A percentile compares a stretch with the other conserved stretches of the same genome.
Conservation (phyloP, 2,888 invertebrate genomes). For the Platycheirus albimanus region DNA sequence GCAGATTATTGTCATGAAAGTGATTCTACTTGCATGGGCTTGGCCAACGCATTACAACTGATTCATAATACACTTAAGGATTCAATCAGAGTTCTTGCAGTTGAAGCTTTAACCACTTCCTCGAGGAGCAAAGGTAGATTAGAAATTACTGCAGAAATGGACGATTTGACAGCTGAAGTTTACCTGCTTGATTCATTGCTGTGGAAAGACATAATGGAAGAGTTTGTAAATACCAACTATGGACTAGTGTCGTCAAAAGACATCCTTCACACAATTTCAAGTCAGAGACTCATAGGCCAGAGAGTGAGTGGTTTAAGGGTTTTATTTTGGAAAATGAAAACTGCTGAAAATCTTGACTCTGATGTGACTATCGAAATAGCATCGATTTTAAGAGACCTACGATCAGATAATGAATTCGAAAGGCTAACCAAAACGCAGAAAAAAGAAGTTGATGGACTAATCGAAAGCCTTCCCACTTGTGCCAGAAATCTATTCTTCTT, state of each 20-base stretch:
- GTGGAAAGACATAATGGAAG: not conserved
- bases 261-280: not conserved
- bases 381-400: not conserved
- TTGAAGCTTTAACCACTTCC: not conserved
- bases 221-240: not conserved
- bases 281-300: constrained; percentile 11
- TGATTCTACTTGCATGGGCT: too few relatives aligned
- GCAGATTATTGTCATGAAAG: too few relatives aligned
- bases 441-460: not conserved
- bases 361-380: constrained; percentile 3
- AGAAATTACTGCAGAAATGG: not conserved
- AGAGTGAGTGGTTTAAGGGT: not conserved
- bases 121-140: not conserved
- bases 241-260: not conserved
- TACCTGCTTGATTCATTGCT: not conserved
- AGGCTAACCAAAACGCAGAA: not conserved
- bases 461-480: not conserved
- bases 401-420: not conserved
- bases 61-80: not conserved
- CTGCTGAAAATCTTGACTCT: not conserved
- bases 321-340: constrained; percentile 12
- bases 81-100: not conserved
- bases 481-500: constrained; percentile 23
- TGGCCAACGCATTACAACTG: too few relatives aligned
- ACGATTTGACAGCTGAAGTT: not conserved